phyloP scores from a whole-genome alignment of 2,113 vertebrate species.

The Scortum barcoo region DNA sequence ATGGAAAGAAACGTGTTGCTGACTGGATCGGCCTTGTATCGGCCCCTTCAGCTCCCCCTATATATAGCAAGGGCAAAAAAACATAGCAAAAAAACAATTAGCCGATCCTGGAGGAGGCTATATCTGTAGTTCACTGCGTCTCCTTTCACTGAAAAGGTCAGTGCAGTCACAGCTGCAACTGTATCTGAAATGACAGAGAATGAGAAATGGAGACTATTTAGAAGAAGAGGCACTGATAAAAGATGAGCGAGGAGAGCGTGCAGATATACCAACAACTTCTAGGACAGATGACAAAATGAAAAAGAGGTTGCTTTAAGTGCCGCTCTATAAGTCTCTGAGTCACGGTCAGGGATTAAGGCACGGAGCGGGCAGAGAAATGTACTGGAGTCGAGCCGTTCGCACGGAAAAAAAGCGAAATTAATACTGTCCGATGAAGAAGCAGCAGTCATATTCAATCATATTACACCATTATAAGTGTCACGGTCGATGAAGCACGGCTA shows the following conservation, averaged over 20 bases:
- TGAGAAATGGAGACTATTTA: slow-evolving; percentile 24
- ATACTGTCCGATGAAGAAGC: slow-evolving; percentile 50
- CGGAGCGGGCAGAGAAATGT: slow-evolving; percentile 2
- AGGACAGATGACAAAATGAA: background rate
- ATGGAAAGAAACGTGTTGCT: background rate
- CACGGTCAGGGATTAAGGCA: slow-evolving; percentile 31
- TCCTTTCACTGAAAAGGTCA: slow-evolving; percentile 64
- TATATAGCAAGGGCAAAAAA: slow-evolving; percentile 1
- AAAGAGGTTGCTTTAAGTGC: background rate
- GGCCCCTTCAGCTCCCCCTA: background rate
- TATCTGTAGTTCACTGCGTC: slow-evolving; percentile 34
- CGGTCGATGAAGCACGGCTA: slow-evolving; percentile 29
- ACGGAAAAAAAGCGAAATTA: slow-evolving; percentile 53
- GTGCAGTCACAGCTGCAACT: slow-evolving; percentile 55
- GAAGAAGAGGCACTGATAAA: slow-evolving; percentile 8
- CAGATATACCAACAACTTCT: background rate
- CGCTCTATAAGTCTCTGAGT: slow-evolving; percentile 21
- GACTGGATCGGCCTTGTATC: slow-evolving; percentile 12
- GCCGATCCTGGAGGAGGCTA: slow-evolving; percentile 2
- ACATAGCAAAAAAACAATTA: slow-evolving; percentile 47
- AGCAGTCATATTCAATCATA: slow-evolving; percentile 58
- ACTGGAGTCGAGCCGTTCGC: slow-evolving; percentile 8
- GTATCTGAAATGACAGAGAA: slow-evolving; percentile 34
- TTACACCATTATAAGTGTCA: slow-evolving; percentile 47
- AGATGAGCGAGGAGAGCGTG: background rate